These are phyloP conservation scores for Nineta flava DNA, from an alignment of 2,888 invertebrate species.

Conservation along the genomic window DNA sequence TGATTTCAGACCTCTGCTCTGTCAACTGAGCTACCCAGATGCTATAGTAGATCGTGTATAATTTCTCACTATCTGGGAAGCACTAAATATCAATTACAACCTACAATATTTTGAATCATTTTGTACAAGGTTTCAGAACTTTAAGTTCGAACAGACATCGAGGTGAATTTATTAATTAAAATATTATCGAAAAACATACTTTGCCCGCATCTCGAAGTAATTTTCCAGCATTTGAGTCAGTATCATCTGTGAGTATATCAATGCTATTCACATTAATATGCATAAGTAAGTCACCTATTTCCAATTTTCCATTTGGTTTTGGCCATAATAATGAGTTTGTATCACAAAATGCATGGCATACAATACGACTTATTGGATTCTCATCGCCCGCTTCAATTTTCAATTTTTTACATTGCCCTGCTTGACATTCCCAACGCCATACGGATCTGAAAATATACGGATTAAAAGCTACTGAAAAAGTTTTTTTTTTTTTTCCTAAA, in stretches of 20 bases:
- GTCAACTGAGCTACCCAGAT: no score
- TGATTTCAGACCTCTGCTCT: no score
- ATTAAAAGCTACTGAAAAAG: no score
- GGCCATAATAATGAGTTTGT: conserved; percentile 47
- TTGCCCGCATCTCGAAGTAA: conserved; percentile 18
- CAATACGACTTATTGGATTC: conserved; percentile 34
- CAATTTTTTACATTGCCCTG: conserved; percentile 35
- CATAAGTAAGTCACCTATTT: conserved; percentile 36
- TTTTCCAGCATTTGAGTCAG: conserved; percentile 17
- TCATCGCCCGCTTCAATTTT: conserved; percentile 16
- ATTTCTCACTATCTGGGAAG: no score
- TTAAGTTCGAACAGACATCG: no score
- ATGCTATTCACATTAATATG: conserved; percentile 34
- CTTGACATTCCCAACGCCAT: conserved; percentile 40
- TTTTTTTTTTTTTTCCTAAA: no score
- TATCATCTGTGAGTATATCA: conserved; percentile 27
- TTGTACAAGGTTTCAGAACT: no score
- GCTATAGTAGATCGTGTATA: no score
- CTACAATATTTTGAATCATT: no score
- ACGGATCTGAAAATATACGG: neutral
- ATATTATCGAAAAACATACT: conserved; percentile 5
- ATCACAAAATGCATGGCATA: conserved; percentile 48
- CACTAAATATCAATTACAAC: no score
- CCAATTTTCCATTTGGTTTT: conserved; percentile 39
- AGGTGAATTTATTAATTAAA: no score